Evolutionary conservation across 2,888 invertebrate species (phyloP), one percentile per base, ranked within the genome.

Genomic region (Bimastos eiseni): DNA sequence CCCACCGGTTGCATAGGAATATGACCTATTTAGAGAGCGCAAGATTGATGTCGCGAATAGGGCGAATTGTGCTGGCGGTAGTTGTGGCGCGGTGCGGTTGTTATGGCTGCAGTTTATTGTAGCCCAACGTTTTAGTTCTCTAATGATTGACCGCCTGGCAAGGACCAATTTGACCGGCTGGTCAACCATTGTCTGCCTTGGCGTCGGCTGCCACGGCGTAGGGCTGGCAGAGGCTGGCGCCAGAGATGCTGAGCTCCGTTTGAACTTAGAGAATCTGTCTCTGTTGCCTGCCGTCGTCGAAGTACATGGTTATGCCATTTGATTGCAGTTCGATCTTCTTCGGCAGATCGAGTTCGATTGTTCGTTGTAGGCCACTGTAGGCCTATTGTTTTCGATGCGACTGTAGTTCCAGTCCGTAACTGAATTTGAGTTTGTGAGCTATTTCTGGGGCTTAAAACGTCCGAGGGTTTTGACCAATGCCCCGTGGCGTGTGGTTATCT

Each of bases 81-180:
- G 70, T 8, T 2, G 24, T 24, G 49, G 13, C 13, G 49, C 49
- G 41, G 41, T 41, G 41, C 24, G 70, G 70, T 70, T 70, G 70
- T 70, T 70, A 70, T 70, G 70, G 70, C 70, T n/a, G 70, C 70
- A n/a, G 70, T 70, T 70, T 70, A 70, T n/a, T 70, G 70, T 70
- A 70, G 70, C 70, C 70, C 70, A 70, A 70, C n/a, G n/a, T 70
- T 70, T 70, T 70, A 13, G n/a, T 30, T 13, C 70, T 8, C 0
- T 30, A n/a, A 70, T 70, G n/a, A 70, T 70, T 70, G 70, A 70
- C 70, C 70, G 70, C 3, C 70, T 17, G 70, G 70, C n/a, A n/a
- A n/a, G n/a, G n/a, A n/a, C n/a, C n/a, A n/a, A n/a, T n/a, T n/a
- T n/a, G n/a, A n/a, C 70, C 70, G 70, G 30, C 70, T 17, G 70